phyloP scores from a whole-genome alignment of 1,140 invertebrate species.

The Drosophila sechellia region DNA sequence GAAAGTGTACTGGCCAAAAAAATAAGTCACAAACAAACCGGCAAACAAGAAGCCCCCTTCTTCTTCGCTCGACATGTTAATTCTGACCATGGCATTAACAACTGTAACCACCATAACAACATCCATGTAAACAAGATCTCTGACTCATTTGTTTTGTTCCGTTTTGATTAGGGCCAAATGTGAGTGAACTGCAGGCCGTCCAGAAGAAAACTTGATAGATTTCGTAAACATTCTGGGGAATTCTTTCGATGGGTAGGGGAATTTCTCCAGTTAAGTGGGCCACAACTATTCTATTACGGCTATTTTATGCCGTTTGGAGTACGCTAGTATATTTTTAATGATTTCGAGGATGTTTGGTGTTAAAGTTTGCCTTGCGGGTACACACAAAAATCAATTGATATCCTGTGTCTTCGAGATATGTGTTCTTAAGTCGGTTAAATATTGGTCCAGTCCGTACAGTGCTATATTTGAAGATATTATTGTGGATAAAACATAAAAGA shows the following conservation, averaged over 20 bases:
- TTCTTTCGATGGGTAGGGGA: conserved; percentile 35
- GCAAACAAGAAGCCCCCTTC: conserved; percentile 42
- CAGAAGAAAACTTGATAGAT: conserved; percentile 61
- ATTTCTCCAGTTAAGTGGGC: conserved; percentile 36
- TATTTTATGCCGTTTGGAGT: conserved; percentile 1
- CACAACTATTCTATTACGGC: conserved; percentile 2
- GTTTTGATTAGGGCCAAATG: conserved; percentile 79
- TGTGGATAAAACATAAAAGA: conserved; percentile 16
- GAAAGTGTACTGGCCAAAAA: conserved; percentile 71
- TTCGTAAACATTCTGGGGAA: conserved; percentile 55
- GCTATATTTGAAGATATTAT: neutral
- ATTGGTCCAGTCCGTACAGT: neutral
- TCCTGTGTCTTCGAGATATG: too few relatives aligned
- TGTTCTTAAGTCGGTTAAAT: neutral
- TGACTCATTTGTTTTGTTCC: conserved; percentile 74
- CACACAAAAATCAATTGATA: too few relatives aligned
- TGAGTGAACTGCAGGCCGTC: conserved; percentile 62
- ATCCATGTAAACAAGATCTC: conserved; percentile 42
- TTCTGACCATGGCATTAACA: conserved; percentile 73
- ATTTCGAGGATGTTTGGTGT: neutral
- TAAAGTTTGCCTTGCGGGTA: too few relatives aligned
- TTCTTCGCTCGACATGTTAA: conserved; percentile 53
- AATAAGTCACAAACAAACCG: conserved; percentile 38
- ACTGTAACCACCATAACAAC: conserved; percentile 28
- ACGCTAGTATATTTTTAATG: neutral